Conservation (phyloP, 2,113 vertebrate genomes). For the Petromus typicus region DNA sequence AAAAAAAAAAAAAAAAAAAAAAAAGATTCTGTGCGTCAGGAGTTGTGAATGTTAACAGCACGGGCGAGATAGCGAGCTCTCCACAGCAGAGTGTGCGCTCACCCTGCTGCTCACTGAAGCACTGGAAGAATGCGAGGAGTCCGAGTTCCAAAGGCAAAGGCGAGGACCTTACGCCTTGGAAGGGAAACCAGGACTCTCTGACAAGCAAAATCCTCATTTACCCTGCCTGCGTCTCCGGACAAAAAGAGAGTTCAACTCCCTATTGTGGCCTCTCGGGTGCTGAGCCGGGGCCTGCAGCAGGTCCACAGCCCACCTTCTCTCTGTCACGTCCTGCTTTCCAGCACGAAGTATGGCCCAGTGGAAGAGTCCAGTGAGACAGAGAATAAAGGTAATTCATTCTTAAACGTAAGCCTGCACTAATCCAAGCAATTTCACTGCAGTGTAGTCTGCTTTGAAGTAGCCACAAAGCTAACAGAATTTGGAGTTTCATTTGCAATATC, state of each 20-base stretch:
- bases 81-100: background rate
- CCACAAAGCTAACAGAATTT: background rate
- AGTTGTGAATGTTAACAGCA: too few relatives aligned
- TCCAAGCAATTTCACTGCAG: background rate
- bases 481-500: background rate
- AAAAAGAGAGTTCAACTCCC: background rate
- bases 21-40: too few relatives aligned
- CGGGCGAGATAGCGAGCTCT: too few relatives aligned
- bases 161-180: background rate
- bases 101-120: too few relatives aligned
- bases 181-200: background rate
- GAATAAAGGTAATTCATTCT: background rate
- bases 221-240: background rate
- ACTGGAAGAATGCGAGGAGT: too few relatives aligned
- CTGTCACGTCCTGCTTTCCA: background rate
- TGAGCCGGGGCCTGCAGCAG: background rate
- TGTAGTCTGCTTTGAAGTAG: background rate
- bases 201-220: background rate
- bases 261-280: accelerated
- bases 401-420: background rate
- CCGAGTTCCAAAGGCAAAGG: too few relatives aligned
- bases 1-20: too few relatives aligned
- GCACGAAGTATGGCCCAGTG: background rate
- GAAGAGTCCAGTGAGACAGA: background rate
- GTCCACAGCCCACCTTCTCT: background rate